These are phyloP conservation scores for Latrodectus geometricus DNA, from an alignment of 1,140 invertebrate genomes.

Conservation along the genomic window DNA sequence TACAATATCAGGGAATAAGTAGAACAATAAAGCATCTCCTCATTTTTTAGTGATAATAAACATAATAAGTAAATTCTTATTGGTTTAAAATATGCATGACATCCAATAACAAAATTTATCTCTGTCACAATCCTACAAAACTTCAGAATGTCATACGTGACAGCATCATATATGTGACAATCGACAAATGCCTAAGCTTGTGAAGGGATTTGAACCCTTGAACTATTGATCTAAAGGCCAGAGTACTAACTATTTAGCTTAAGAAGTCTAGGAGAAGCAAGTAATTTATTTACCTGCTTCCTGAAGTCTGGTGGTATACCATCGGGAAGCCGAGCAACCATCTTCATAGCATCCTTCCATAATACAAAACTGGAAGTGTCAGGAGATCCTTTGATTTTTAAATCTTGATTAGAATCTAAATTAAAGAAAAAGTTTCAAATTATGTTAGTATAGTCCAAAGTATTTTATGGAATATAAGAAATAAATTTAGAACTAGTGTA, in stretches of 20 bases:
- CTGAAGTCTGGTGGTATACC: conserved; percentile 93
- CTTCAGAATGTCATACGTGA: no score
- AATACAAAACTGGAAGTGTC: conserved; percentile 82
- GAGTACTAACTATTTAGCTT: no score
- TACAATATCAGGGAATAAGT: no score
- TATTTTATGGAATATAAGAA: not conserved
- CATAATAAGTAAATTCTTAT: no score
- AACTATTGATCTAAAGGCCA: not conserved
- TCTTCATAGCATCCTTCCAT: conserved; percentile 97
- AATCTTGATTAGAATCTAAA: conserved; percentile 15
- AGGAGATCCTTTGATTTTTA: conserved; percentile 36
- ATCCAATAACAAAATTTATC: no score
- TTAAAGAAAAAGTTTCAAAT: not conserved
- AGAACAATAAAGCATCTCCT: no score
- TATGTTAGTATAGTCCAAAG: not conserved
- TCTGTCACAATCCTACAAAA: no score
- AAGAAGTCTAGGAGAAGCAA: no score
- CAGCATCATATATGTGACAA: no score
- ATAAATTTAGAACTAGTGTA: not conserved
- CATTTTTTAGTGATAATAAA: no score
- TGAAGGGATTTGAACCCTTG: not conserved
- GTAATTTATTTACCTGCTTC: conserved; percentile 78
- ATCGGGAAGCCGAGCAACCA: conserved; percentile 90
- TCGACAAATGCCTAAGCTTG: no score
- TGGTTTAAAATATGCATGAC: no score